phyloP scores from a whole-genome alignment of 2,797 vertebrate species.

The Gadopsis bispinosus region DNA sequence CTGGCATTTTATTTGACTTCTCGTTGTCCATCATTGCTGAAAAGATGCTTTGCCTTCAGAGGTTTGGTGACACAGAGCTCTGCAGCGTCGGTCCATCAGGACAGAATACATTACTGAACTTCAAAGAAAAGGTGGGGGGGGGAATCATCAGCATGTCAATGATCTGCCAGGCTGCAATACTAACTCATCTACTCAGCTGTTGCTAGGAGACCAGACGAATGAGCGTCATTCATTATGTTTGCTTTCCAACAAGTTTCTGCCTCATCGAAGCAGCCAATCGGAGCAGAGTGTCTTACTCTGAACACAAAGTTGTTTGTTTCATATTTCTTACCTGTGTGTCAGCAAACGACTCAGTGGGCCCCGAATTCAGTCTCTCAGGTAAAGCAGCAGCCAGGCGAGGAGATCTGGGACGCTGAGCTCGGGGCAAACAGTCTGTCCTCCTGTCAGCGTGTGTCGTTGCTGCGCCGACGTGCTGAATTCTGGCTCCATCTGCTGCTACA shows the following conservation, averaged over 20 bases:
- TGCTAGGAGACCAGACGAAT: conserved; percentile 58
- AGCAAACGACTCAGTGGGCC: too few species aligned
- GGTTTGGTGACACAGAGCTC: background rate
- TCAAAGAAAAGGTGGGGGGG: conserved; percentile 38
- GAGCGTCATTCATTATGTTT: conserved; percentile 45
- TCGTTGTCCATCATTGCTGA: background rate
- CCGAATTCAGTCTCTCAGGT: background rate
- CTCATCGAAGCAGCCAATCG: conserved; percentile 48
- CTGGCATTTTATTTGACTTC: background rate
- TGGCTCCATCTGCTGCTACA: conserved; percentile 46
- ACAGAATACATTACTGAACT: conserved; percentile 35
- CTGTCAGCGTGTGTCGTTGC: too few species aligned
- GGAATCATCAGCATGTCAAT: conserved; percentile 68
- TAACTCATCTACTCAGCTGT: conserved; percentile 48
- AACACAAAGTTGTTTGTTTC: conserved; percentile 11
- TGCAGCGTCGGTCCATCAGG: background rate
- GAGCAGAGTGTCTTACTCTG: rapidly evolving
- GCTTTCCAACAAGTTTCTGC: conserved; percentile 24
- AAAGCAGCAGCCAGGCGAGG: background rate
- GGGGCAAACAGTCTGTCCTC: background rate
- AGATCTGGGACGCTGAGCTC: background rate
- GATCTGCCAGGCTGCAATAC: conserved; percentile 34
- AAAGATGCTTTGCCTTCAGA: too few species aligned
- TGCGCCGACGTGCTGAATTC: background rate
- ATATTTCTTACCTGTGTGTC: conserved; percentile 2